A percentile compares a stretch with the other conserved stretches of the same genome.
These are phyloP conservation scores for Calidris pugnax DNA, from an alignment of 2,113 vertebrate species.

Conservation along the genomic window DNA sequence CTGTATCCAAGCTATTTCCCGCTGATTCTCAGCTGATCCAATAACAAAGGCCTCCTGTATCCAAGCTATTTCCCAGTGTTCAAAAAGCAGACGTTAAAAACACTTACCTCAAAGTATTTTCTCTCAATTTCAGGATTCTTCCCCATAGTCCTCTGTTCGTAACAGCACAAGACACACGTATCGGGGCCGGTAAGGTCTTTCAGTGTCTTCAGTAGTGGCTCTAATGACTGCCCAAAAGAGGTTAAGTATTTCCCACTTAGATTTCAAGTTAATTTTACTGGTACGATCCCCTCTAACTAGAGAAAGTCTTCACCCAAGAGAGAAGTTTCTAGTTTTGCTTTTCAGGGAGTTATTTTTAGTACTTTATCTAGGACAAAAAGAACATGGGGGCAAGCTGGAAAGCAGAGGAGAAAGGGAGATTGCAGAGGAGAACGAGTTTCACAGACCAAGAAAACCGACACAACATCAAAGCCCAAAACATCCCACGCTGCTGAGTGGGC, in stretches of 20 bases:
- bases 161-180: slow-evolving; percentile 92
- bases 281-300: neutral
- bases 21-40: neutral
- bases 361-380: slow-evolving; percentile 16
- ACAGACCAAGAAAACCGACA: neutral
- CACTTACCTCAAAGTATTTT: slow-evolving; percentile 89
- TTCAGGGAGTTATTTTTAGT: slow-evolving; percentile 21
- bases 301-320: neutral
- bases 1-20: neutral
- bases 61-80: neutral
- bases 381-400: neutral
- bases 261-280: neutral
- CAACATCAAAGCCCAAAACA: neutral
- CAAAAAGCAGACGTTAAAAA: rapidly evolving
- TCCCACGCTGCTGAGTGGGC: neutral
- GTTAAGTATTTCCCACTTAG: neutral
- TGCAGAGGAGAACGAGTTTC: neutral
- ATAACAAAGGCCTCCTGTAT: neutral
- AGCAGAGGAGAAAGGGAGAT: neutral
- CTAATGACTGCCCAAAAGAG: slow-evolving; percentile 81
- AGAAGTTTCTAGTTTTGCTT: neutral
- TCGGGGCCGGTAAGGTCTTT: slow-evolving; percentile 84
- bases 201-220: slow-evolving; percentile 89
- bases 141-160: slow-evolving; percentile 92
- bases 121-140: slow-evolving; percentile 92